These are phyloP conservation scores for Luscinia megarhynchos DNA, from an alignment of 2,797 vertebrate genomes.

Conservation along the genomic window DNA sequence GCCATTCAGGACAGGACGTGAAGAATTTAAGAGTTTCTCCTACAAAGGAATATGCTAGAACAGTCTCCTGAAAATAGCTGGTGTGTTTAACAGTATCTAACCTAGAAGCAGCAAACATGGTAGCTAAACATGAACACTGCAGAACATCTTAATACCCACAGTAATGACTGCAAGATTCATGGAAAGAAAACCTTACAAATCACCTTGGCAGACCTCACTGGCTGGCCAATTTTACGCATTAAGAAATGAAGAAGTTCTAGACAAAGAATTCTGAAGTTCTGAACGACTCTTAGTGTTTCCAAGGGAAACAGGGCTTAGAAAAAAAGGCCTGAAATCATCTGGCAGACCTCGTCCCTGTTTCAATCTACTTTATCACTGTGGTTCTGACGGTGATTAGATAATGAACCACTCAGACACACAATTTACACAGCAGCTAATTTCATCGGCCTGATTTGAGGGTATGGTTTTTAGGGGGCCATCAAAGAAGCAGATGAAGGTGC, in stretches of 20 bases:
- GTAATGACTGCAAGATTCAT: not conserved
- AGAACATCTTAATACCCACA: slow-evolving; percentile 29
- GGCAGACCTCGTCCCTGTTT: slow-evolving; percentile 87
- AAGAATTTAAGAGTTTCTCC: not conserved
- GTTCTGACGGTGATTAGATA: slow-evolving; percentile 97
- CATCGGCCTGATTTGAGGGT: slow-evolving; percentile 91
- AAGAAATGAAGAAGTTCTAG: slow-evolving; percentile 67
- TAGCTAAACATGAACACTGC: not conserved
- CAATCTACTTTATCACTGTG: slow-evolving; percentile 90
- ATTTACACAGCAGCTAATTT: slow-evolving; percentile 94
- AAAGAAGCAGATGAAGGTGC: slow-evolving; percentile 83
- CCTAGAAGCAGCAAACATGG: not conserved
- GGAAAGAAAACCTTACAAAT: slow-evolving; percentile 50
- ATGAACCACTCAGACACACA: slow-evolving; percentile 94
- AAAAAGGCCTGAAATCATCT: slow-evolving; percentile 82
- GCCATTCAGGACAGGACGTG: not conserved
- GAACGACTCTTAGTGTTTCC: slow-evolving; percentile 78
- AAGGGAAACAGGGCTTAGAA: slow-evolving; percentile 80
- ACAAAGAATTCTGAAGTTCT: slow-evolving; percentile 79
- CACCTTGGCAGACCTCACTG: slow-evolving; percentile 24
- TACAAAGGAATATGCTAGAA: not conserved
- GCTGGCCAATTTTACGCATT: slow-evolving; percentile 54
- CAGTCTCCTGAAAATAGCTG: not conserved
- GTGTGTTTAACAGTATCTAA: not conserved
- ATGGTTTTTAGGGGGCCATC: slow-evolving; percentile 84